Conservation (phyloP, 2,888 invertebrate genomes). For the Thelaira solivaga region DNA sequence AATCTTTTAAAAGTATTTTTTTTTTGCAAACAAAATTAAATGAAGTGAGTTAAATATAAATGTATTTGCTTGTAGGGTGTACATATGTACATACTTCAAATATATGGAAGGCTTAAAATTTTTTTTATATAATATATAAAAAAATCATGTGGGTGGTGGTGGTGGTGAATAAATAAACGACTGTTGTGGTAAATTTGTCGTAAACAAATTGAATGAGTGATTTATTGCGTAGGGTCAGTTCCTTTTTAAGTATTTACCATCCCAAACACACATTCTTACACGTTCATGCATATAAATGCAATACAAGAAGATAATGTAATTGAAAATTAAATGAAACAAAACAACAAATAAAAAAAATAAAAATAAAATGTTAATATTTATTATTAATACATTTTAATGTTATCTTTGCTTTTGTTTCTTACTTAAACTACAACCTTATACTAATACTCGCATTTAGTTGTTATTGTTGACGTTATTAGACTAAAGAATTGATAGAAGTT, state of each 20-base stretch:
- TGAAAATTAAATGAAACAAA: neutral
- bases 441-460: neutral
- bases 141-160: neutral
- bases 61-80: too few species aligned
- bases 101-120: too few species aligned
- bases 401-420: too few species aligned
- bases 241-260: neutral
- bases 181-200: neutral
- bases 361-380: neutral
- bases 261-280: neutral
- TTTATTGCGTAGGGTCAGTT: constrained; percentile 58
- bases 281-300: neutral
- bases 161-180: neutral
- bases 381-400: too few species aligned
- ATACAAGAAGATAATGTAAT: neutral
- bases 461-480: constrained; percentile 6
- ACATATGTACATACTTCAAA: too few species aligned
- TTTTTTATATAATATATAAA: neutral
- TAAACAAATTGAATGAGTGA: constrained; percentile 38
- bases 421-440: too few species aligned
- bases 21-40: too few species aligned
- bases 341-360: neutral
- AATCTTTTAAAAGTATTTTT: too few species aligned
- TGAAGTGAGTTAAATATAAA: too few species aligned
- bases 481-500: constrained; percentile 20